Conservation (phyloP, 2,113 vertebrate species). For the Chinchilla lanigera region DNA sequence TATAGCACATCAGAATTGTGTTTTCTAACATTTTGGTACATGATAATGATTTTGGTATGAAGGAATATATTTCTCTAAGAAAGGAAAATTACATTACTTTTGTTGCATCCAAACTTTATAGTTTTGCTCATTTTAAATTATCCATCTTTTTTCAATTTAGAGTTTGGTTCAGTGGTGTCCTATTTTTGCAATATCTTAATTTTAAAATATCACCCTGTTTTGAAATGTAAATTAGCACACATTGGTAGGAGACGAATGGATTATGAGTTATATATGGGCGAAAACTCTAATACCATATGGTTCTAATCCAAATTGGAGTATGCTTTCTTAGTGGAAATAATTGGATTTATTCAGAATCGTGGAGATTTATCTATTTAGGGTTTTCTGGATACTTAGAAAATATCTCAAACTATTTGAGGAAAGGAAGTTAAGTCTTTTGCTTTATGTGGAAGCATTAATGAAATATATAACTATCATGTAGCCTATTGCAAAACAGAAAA, state of each 20-base stretch:
- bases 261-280: conserved; percentile 66
- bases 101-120: conserved; percentile 61
- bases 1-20: conserved; percentile 58
- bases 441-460: conserved; percentile 34
- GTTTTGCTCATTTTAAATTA: conserved; percentile 76
- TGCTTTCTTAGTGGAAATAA: conserved; percentile 73
- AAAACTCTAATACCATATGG: conserved; percentile 77
- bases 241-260: conserved; percentile 60
- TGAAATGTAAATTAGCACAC: conserved; percentile 73
- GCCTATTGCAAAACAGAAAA: conserved; percentile 7
- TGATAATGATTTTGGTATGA: conserved; percentile 63
- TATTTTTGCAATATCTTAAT: conserved; percentile 70
- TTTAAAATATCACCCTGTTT: conserved; percentile 77
- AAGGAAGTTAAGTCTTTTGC: conserved; percentile 33
- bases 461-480: background rate
- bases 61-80: conserved; percentile 64
- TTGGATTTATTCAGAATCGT: conserved; percentile 72
- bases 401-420: conserved; percentile 50
- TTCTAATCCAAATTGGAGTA: conserved; percentile 71
- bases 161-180: conserved; percentile 60
- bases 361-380: conserved; percentile 21
- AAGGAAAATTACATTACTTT: conserved; percentile 70
- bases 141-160: conserved; percentile 70
- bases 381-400: conserved; percentile 56
- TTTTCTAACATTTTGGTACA: conserved; percentile 73